Conservation (phyloP, 1,140 invertebrate genomes). For the Diorhabda elongata region DNA sequence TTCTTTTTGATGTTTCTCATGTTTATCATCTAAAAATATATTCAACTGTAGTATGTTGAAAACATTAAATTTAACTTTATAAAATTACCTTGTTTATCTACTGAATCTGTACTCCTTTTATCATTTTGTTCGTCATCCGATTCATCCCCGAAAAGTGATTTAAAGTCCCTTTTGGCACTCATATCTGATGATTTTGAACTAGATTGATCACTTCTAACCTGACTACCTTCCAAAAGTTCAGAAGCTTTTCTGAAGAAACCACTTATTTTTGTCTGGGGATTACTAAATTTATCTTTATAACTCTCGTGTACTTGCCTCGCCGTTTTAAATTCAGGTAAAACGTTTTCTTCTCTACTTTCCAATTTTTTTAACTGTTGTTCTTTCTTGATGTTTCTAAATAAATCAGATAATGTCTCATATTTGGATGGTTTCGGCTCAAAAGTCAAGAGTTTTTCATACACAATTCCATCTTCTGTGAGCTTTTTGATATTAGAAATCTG, state of each 20-base stretch:
- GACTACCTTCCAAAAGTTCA: conserved; percentile 15
- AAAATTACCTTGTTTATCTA: neutral
- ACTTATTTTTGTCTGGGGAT: conserved; percentile 12
- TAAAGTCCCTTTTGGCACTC: conserved; percentile 21
- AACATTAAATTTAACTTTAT: neutral
- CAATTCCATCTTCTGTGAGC: conserved; percentile 40
- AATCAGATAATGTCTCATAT: conserved; percentile 47
- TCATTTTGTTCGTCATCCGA: conserved; percentile 14
- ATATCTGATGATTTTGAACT: neutral
- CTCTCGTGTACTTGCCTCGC: conserved; percentile 30
- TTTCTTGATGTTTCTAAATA: conserved; percentile 46
- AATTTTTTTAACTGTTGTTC: conserved; percentile 28
- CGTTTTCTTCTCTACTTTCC: conserved; percentile 2
- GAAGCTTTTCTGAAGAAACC: conserved; percentile 22
- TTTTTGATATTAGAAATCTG: conserved; percentile 47
- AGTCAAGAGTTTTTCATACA: conserved; percentile 37
- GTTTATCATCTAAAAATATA: conserved; percentile 8
- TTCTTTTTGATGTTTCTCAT: conserved; percentile 14
- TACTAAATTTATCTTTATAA: neutral
- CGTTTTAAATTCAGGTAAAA: conserved; percentile 26
- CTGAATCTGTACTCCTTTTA: conserved; percentile 3
- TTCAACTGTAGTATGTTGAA: neutral
- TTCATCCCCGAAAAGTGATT: conserved; percentile 29
- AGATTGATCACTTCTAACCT: conserved; percentile 22
- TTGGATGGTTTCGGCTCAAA: conserved; percentile 47